Percentiles rank a stretch among this genome's conserved stretches.
Conservation (phyloP, 53 echinoderm and acorn worm genomes). For the Luidia sarsii region DNA sequence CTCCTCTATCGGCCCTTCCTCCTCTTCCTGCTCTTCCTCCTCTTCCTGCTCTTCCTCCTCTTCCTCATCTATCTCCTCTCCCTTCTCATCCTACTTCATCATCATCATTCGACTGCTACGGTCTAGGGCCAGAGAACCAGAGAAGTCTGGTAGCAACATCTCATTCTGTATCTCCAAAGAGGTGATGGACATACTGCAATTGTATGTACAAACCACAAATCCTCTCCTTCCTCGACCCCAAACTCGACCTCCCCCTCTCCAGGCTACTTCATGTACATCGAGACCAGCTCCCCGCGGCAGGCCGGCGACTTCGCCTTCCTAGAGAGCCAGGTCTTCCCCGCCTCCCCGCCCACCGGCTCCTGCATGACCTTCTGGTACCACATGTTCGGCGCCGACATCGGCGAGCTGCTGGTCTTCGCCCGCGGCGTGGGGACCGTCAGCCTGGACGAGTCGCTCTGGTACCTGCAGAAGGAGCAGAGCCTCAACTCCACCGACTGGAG, state of each 20-base stretch:
- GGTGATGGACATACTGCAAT: too few relatives aligned
- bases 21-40: too few relatives aligned
- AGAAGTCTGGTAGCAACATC: too few relatives aligned
- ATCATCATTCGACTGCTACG: too few relatives aligned
- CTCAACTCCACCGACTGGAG: conserved; percentile 48
- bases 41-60: too few relatives aligned
- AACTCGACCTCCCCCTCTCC: not conserved
- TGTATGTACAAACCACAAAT: too few relatives aligned
- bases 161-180: too few relatives aligned
- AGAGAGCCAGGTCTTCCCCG: conserved; percentile 67
- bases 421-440: conserved; percentile 1
- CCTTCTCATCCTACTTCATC: too few relatives aligned
- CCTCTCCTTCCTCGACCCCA: too few relatives aligned
- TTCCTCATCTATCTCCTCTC: too few relatives aligned
- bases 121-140: too few relatives aligned
- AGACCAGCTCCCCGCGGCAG: conserved; percentile 39
- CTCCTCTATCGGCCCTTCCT: too few relatives aligned
- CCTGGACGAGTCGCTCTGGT: conserved; percentile 32
- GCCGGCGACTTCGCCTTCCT: conserved; percentile 63
- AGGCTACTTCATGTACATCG: conserved; percentile 67
- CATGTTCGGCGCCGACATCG: conserved; percentile 74
- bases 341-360: conserved; percentile 35
- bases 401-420: conserved; percentile 51
- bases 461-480: conserved; percentile 36
- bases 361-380: conserved; percentile 92